Conservation (phyloP, 2,888 invertebrate genomes). For the Prenolepis imparis region DNA sequence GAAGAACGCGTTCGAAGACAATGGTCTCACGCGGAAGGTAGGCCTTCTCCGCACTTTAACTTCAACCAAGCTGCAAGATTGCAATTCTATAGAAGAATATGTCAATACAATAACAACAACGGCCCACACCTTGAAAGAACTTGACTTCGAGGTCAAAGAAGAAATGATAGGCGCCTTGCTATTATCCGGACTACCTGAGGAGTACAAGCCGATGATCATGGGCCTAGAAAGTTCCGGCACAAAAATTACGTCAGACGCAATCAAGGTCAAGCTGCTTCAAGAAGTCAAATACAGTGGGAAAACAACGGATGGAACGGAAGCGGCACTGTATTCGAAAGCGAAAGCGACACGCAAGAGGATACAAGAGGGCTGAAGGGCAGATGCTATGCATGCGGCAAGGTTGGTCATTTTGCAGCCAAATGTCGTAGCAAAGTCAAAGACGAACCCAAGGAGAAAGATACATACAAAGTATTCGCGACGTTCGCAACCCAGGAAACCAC, state of each 20-base stretch:
- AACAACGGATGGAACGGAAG: background rate
- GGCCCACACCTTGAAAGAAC: conserved; percentile 74
- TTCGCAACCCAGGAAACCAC: background rate
- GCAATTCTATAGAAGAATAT: conserved; percentile 76
- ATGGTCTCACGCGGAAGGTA: conserved; percentile 77
- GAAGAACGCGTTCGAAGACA: conserved; percentile 75
- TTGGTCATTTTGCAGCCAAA: conserved; percentile 41
- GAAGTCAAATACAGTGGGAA: conserved; percentile 6
- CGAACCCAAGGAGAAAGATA: background rate
- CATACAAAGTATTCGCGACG: too few relatives aligned
- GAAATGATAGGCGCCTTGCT: conserved; percentile 77
- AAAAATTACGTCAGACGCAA: conserved; percentile 38
- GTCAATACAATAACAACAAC: conserved; percentile 76
- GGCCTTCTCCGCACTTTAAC: conserved; percentile 73
- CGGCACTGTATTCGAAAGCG: background rate
- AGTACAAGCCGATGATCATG: conserved; percentile 10
- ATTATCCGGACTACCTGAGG: background rate
- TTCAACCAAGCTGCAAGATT: conserved; percentile 71
- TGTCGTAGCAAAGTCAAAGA: conserved; percentile 1
- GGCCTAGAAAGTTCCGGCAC: conserved; percentile 11
- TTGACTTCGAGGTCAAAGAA: conserved; percentile 74
- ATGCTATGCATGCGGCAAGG: conserved; percentile 54
- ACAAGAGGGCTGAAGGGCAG: background rate
- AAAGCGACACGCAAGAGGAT: background rate
- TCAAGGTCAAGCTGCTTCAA: conserved; percentile 2